Evolutionary conservation across 2,888 invertebrate genomes (phyloP), one percentile per base, ranked within the genome.

Genomic region (Strigamia crassipes): DNA sequence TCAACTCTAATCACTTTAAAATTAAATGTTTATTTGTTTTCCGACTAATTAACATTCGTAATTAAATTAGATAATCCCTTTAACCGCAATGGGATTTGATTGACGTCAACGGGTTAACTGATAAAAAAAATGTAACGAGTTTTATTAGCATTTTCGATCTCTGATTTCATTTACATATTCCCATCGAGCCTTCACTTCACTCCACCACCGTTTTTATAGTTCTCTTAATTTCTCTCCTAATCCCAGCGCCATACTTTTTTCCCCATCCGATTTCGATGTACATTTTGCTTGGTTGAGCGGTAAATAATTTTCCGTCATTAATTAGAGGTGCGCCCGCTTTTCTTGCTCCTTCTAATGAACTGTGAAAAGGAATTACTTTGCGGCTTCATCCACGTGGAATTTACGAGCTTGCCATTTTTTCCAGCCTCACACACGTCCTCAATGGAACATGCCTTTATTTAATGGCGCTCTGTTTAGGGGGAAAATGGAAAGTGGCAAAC

Each of bases 371-470:
- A 66, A 66, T 66, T 66, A n/a, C 61, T 66, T 66, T 66, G 21
- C 61, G 61, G 61, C 61, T 66, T 66, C 61, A 66, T 21, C 23
- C 61, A 23, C 23, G 61, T 66, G 61, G 61, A 66, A 66, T 66
- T 66, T 66, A 66, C 61, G 61, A 66, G 18, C 15, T 46, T 46
- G n/a, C 46, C 15, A 46, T 13, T 46, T 46, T 66, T 66, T 21
- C 23, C 61, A 51, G 18, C 21, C 8, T 12, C 21, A 12, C 18
- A 12, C 23, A 23, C 23, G 21, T 21, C 21, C 21, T 23, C 21
- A 21, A 66, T 66, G 61, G 61, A 23, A 66, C 61, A 66, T 66
- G 61, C 61, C 51, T 66, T 66, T 66, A 66, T 66, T 66, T 66
- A 66, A 66, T 66, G 23, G 23, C 23, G 0, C 23, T 12, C 61